Evolutionary conservation across 2,888 invertebrate genomes (phyloP).

Genomic region (Aspidiotus destructor): DNA sequence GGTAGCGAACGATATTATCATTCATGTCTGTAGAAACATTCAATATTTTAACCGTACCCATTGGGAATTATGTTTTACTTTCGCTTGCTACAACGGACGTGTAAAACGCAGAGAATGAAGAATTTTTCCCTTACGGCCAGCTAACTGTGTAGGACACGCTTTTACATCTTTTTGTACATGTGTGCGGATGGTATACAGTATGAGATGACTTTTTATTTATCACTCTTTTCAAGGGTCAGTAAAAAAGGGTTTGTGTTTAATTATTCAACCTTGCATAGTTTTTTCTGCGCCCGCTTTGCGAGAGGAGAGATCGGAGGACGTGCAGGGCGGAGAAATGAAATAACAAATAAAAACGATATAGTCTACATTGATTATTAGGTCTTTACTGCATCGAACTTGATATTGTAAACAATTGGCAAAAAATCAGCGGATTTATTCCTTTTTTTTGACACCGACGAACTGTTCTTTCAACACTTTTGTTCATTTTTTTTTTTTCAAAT

Average conservation of each 20-base stretch:
- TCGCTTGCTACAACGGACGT: constrained; percentile 6
- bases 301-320: background rate
- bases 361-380: constrained; percentile 25
- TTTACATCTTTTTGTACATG: background rate
- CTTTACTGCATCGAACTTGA: constrained; percentile 15
- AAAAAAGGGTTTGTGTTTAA: constrained; percentile 31
- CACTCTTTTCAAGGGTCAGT: constrained; percentile 26
- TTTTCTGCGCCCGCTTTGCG: constrained; percentile 5
- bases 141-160: constrained; percentile 15
- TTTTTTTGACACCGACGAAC: background rate
- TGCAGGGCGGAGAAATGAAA: constrained; percentile 13
- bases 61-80: constrained; percentile 32
- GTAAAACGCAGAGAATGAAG: constrained; percentile 18
- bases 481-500: background rate
- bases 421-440: constrained; percentile 15
- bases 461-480: too few relatives aligned
- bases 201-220: constrained; percentile 32
- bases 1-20: constrained; percentile 26
- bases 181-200: background rate
- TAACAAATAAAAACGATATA: constrained; percentile 27
- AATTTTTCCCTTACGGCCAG: constrained; percentile 28
- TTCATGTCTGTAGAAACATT: constrained; percentile 27
- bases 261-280: constrained; percentile 25
- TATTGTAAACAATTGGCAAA: constrained; percentile 2
- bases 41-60: constrained; percentile 32